These are phyloP conservation scores for Scaptomyza parva DNA, from an alignment of 2,888 invertebrate genomes.

Conservation along the genomic window DNA sequence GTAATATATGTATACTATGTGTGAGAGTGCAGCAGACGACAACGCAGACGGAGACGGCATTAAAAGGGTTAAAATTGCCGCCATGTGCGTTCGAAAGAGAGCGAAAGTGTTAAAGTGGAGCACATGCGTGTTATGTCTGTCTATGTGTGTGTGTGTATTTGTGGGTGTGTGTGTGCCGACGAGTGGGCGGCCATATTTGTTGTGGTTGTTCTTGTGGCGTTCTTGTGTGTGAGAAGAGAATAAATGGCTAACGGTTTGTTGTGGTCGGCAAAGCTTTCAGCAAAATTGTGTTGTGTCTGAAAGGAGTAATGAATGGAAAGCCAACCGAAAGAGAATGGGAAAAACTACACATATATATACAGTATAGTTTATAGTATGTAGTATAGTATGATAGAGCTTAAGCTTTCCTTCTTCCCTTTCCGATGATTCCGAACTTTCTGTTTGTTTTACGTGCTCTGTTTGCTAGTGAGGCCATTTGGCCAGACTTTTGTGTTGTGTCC, in stretches of 20 bases:
- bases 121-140: conserved; percentile 60
- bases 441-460: conserved; percentile 51
- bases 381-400: not conserved
- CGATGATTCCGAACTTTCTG: conserved; percentile 4
- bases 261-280: conserved; percentile 49
- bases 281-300: conserved; percentile 56
- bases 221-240: conserved; percentile 35
- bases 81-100: conserved; percentile 69
- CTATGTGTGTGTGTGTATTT: conserved; percentile 15
- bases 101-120: conserved; percentile 76
- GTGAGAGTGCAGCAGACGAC: conserved; percentile 64
- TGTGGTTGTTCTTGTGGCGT: conserved; percentile 30
- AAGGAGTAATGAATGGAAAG: conserved; percentile 46
- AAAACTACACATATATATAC: conserved; percentile 17
- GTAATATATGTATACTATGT: conserved; percentile 16
- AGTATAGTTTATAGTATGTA: too few relatives aligned
- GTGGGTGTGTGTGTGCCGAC: conserved; percentile 5
- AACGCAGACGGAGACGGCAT: conserved; percentile 81
- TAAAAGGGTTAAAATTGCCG: conserved; percentile 82
- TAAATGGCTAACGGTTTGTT: conserved; percentile 52
- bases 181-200: conserved; percentile 54
- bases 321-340: conserved; percentile 4
- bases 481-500: conserved; percentile 27
- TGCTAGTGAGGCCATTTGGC: conserved; percentile 50
- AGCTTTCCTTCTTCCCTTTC: not conserved